These are phyloP conservation scores for Capricornis sumatraensis DNA, from an alignment of 2,113 vertebrate genomes.

Conservation along the genomic window DNA sequence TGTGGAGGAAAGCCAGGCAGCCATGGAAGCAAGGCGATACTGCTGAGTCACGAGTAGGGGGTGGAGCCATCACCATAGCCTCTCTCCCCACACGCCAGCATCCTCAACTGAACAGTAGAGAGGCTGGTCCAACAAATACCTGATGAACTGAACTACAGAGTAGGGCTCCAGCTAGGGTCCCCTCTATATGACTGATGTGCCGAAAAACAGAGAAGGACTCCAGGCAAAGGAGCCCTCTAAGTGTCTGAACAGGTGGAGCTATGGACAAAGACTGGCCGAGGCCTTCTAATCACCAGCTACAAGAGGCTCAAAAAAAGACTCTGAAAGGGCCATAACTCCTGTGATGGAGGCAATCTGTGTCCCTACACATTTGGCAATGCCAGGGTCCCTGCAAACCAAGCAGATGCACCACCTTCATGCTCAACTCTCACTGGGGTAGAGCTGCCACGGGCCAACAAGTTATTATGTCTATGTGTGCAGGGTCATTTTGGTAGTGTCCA, in stretches of 20 bases:
- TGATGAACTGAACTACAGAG: neutral
- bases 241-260: rapidly evolving
- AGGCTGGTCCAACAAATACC: neutral
- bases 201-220: neutral
- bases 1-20: neutral
- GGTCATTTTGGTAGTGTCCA: neutral
- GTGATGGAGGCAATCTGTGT: neutral
- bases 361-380: neutral
- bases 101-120: neutral
- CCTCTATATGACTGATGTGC: rapidly evolving
- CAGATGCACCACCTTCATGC: neutral
- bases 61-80: neutral
- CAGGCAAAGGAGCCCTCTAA: neutral
- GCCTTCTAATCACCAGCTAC: neutral
- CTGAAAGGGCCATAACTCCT: neutral
- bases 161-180: neutral
- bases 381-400: neutral
- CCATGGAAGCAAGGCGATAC: neutral
- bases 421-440: neutral
- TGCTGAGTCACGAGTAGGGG: neutral
- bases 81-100: neutral
- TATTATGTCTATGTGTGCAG: rapidly evolving
- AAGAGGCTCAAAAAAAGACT: neutral
- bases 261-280: neutral
- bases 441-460: neutral